Evolutionary conservation across 2,888 invertebrate species (phyloP).

Genomic region (Catocala sponsa): DNA sequence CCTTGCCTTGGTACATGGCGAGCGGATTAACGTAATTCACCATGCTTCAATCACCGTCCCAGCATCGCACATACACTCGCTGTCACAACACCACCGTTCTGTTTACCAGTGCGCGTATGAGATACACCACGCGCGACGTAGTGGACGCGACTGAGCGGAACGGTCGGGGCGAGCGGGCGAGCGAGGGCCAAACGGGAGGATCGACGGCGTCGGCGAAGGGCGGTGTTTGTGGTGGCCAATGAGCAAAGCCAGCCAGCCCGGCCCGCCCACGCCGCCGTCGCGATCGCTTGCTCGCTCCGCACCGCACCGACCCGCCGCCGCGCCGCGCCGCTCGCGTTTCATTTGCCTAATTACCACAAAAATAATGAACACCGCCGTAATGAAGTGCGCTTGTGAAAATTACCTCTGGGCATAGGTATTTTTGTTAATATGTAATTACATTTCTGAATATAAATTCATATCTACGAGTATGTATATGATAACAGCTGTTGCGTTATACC

Average conservation of each 20-base stretch:
- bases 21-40: conserved; percentile 92
- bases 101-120: conserved; percentile 51
- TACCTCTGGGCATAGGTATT: conserved; percentile 17
- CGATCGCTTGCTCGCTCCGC: conserved; percentile 16
- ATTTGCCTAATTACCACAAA: conserved; percentile 84
- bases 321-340: conserved; percentile 63
- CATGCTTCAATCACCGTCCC: conserved; percentile 89
- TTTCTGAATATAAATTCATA: background rate
- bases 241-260: conserved; percentile 32
- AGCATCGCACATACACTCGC: conserved; percentile 84
- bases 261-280: conserved; percentile 45
- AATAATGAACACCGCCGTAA: conserved; percentile 77
- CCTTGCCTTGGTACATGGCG: conserved; percentile 91
- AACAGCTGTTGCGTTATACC: too few relatives aligned
- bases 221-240: conserved; percentile 70
- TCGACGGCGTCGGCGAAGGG: conserved; percentile 53
- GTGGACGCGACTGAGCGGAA: conserved; percentile 73
- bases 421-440: conserved; percentile 5
- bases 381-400: conserved; percentile 58
- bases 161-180: conserved; percentile 46
- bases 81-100: conserved; percentile 75
- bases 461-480: too few relatives aligned
- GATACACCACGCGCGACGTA: conserved; percentile 69
- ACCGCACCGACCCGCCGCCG: conserved; percentile 18
- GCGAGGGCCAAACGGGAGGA: conserved; percentile 57